Evolutionary conservation across 2,888 invertebrate species (phyloP).

Genomic region (Microplitis manilae): DNA sequence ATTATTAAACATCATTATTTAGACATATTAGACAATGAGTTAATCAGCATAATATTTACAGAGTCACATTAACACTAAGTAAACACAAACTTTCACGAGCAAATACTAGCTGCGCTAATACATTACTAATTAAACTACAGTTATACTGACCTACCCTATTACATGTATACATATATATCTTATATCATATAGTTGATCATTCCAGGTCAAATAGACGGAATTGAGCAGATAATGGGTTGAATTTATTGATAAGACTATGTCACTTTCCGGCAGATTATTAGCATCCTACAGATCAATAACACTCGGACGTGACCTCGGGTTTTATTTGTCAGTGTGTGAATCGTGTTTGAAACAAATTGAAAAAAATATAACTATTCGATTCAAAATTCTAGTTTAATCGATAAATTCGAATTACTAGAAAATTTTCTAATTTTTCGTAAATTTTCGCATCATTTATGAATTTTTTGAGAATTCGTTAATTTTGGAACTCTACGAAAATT

Average conservation of each 20-base stretch:
- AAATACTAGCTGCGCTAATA: not conserved
- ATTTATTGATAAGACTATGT: conserved; percentile 56
- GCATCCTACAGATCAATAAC: conserved; percentile 45
- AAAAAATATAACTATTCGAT: too few relatives aligned
- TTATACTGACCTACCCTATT: not conserved
- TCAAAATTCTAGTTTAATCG: too few relatives aligned
- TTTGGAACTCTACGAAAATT: too few relatives aligned
- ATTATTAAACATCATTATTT: not conserved
- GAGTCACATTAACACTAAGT: not conserved
- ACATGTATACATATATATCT: not conserved
- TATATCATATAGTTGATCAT: not conserved
- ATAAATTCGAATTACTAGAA: too few relatives aligned
- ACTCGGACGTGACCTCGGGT: conserved; percentile 31
- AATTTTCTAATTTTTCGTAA: too few relatives aligned
- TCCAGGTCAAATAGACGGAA: conserved; percentile 22
- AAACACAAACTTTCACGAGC: not conserved
- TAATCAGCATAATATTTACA: not conserved
- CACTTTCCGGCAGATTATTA: conserved; percentile 55
- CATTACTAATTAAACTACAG: not conserved
- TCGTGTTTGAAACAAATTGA: not conserved
- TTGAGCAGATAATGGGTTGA: conserved; percentile 34
- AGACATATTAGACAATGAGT: not conserved
- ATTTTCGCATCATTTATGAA: too few relatives aligned
- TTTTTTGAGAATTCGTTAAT: too few relatives aligned
- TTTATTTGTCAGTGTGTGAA: not conserved